A percentile compares a stretch with the other conserved stretches of the same genome.
Conservation (phyloP, 2,113 vertebrate species). For the Gorsachius goisagi region DNA sequence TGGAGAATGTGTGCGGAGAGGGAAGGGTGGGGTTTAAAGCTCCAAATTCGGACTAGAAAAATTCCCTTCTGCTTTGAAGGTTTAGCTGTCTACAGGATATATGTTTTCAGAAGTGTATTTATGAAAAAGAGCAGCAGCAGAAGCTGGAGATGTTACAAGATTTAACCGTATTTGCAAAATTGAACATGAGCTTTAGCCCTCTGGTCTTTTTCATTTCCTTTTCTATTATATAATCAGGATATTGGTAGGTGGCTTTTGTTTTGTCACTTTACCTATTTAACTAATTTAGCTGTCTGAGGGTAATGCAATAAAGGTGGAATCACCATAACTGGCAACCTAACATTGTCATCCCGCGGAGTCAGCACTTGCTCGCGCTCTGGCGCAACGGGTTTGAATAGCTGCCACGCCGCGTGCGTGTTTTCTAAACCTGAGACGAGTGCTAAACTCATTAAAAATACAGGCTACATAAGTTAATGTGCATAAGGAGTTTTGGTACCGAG, state of each 20-base stretch:
- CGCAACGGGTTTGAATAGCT: conserved; percentile 31
- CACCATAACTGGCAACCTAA: conserved; percentile 66
- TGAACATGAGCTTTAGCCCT: not conserved
- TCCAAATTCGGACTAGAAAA: not conserved
- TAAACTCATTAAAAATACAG: conserved; percentile 52
- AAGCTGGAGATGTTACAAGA: not conserved
- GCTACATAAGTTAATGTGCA: conserved; percentile 14
- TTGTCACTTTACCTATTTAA: conserved; percentile 44
- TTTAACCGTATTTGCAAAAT: conserved; percentile 24
- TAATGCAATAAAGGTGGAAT: conserved; percentile 49
- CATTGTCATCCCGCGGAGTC: conserved; percentile 19
- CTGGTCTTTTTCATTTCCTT: conserved; percentile 20
- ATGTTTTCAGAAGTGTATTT: conserved; percentile 10
- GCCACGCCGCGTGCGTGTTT: not conserved
- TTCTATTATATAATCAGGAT: not conserved
- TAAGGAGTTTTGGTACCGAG: conserved; percentile 70
- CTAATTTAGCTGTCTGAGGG: conserved; percentile 41
- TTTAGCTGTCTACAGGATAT: not conserved
- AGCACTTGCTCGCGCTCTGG: conserved; percentile 3
- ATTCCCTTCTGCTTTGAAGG: not conserved
- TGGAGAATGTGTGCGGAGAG: not conserved
- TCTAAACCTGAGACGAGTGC: conserved; percentile 40
- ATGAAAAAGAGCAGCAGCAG: conserved; percentile 3
- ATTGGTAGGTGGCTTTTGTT: conserved; percentile 40
- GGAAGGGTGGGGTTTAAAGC: not conserved